phyloP scores from a whole-genome alignment of 2,113 vertebrate genomes.

The Rhagologus leucostigma region DNA sequence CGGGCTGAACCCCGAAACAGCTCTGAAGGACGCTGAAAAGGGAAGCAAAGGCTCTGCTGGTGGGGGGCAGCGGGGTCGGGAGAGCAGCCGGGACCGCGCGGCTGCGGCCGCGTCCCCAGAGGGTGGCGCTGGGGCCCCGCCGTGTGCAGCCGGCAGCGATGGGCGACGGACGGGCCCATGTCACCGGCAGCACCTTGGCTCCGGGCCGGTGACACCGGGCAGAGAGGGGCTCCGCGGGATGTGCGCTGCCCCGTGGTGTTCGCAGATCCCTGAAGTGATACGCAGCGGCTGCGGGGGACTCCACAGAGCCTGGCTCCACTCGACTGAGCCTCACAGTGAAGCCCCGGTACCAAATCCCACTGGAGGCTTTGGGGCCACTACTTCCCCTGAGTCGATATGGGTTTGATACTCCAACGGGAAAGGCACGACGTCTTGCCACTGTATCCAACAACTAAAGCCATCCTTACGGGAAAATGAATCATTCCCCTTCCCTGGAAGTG shows the following conservation, averaged over 20 bases:
- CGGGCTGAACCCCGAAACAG: background rate
- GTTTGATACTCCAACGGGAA: background rate
- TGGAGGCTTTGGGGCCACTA: background rate
- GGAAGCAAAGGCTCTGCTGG: rapidly evolving
- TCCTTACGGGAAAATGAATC: background rate
- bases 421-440: rapidly evolving
- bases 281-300: background rate
- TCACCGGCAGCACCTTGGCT: background rate
- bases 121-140: constrained; percentile 38
- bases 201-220: too few relatives aligned
- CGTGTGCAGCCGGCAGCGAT: background rate
- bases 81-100: background rate
- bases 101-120: background rate
- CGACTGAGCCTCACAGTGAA: rapidly evolving
- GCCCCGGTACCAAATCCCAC: rapidly evolving
- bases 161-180: too few relatives aligned
- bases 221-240: too few relatives aligned
- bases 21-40: rapidly evolving
- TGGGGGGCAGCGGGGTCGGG: rapidly evolving
- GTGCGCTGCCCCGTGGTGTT: rapidly evolving
- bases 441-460: background rate
- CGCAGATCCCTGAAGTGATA: rapidly evolving
- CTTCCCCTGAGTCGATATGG: rapidly evolving
- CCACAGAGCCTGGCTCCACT: background rate
- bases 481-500: background rate